phyloP scores from a whole-genome alignment of 2,888 invertebrate species.

The Volucella inanis region DNA sequence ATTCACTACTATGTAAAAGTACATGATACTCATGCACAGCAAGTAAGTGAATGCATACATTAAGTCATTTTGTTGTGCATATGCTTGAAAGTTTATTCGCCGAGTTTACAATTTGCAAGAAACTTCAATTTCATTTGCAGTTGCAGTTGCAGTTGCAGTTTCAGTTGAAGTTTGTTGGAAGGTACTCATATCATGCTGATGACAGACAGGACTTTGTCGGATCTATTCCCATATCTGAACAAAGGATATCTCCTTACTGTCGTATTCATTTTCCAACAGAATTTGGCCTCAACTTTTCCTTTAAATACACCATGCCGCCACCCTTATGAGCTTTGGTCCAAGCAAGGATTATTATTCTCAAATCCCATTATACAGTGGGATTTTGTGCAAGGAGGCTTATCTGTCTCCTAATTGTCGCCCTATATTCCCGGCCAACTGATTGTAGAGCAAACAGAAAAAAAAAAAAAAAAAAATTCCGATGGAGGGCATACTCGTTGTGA shows the following conservation, averaged over 20 bases:
- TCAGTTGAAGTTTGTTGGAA: conserved; percentile 11
- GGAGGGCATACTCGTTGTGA: not conserved
- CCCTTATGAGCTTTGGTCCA: not conserved
- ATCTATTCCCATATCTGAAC: not conserved
- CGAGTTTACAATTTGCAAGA: conserved; percentile 23
- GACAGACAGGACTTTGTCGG: conserved; percentile 39
- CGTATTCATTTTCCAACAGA: conserved; percentile 17
- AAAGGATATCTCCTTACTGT: conserved; percentile 7
- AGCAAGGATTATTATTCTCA: conserved; percentile 27
- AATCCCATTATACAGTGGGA: conserved; percentile 45
- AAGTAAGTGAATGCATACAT: not conserved
- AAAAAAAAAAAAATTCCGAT: not conserved
- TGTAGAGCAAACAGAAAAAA: conserved; percentile 30
- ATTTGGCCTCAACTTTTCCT: conserved; percentile 12
- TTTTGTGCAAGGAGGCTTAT: conserved; percentile 48
- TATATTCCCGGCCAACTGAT: conserved; percentile 48
- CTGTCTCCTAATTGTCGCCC: conserved; percentile 54
- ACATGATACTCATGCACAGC: not conserved
- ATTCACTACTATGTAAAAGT: conserved; percentile 2
- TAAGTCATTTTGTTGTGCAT: conserved; percentile 1
- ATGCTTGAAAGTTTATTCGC: conserved; percentile 30
- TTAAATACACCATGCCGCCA: not conserved
- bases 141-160: conserved; percentile 6
- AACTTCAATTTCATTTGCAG: conserved; percentile 18
- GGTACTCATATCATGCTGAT: not conserved